Conservation (phyloP, 2,888 invertebrate genomes). For the Bembecia ichneumoniformis region DNA sequence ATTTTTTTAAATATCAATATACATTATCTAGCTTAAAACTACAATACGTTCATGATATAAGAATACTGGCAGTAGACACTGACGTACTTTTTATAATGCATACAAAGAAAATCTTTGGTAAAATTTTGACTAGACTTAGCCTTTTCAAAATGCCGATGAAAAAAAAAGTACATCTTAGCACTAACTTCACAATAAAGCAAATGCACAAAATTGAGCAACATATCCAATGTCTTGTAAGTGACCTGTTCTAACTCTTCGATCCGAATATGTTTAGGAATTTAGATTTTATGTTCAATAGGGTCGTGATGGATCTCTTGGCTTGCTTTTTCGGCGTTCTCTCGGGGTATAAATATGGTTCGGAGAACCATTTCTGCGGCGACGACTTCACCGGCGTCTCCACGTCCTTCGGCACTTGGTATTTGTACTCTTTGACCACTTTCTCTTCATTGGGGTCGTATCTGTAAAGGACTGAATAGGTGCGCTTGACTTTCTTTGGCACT, state of each 20-base stretch:
- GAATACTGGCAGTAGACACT: neutral
- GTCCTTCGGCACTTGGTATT: conserved; percentile 46
- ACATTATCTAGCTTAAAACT: neutral
- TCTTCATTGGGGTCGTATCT: conserved; percentile 61
- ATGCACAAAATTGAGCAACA: conserved; percentile 66
- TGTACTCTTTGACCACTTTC: conserved; percentile 63
- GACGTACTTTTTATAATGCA: conserved; percentile 2
- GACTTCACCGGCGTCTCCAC: conserved; percentile 20
- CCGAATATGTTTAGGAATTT: conserved; percentile 62
- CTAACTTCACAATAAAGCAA: conserved; percentile 30
- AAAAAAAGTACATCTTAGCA: conserved; percentile 7
- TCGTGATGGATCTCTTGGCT: conserved; percentile 61
- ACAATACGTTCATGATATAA: neutral
- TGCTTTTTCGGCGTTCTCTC: conserved; percentile 57
- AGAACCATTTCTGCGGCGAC: conserved; percentile 45
- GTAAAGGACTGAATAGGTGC: conserved; percentile 61
- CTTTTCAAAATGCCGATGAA: conserved; percentile 9
- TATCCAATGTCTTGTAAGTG: conserved; percentile 19
- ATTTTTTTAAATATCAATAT: too few species aligned
- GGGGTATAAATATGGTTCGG: conserved; percentile 53
- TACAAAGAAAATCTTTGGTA: conserved; percentile 7
- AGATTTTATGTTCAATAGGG: conserved; percentile 57
- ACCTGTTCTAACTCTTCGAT: conserved; percentile 46
- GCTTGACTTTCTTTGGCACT: conserved; percentile 54
- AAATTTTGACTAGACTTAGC: conserved; percentile 31